Evolutionary conservation across 2,888 invertebrate species (phyloP), one percentile per base, ranked within the genome.

Genomic region (Erebia palarica): DNA sequence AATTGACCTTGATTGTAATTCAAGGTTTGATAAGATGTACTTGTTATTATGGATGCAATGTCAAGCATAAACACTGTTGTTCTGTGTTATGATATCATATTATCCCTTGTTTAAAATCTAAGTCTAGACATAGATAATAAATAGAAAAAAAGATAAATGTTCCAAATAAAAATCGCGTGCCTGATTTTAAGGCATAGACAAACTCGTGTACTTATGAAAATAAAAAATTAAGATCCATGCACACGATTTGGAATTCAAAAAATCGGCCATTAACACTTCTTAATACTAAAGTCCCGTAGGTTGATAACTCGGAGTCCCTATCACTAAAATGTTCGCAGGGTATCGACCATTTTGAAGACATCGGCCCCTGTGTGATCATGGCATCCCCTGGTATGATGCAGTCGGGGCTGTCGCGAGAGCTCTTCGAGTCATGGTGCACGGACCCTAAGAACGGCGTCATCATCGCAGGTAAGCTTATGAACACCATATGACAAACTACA

Each of bases 341-440:
- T 59, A 99, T 99, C 82, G 99, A 99, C 86, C 99, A 99, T 89
- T 99, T 99, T 91, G 99, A 99, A 81, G 99, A 99, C 89, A 97
- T 99, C 70, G 99, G 99, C 0, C 99, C 99, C 0, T 99, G 99
- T 84, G 99, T 99, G n/a, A 97, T 99, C 42, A 97, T 99, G 97
- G 99, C 99, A 1, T 98, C 98, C 0, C 99, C 99, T 0, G 99
- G 99, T 85, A 99, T 99, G 99, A 98, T 99, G 98, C 99, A 99
- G 94, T 99, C 98, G 80, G 99, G 99, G 0, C 92, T 99, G 27
- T 99, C 99, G 0, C 94, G 99, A 49, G 99, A 99, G 86, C 94
- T 99, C 61, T 99, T 99, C 92, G 99, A 99, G 93, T 97, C 96
- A 11, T 99, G 99, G 99, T 99, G 99, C 88, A 98, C 98, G 0